Percentiles rank a stretch among this genome's conserved stretches.
These are phyloP conservation scores for Elmis aenea DNA, from an alignment of 2,888 invertebrate species.

Conservation along the genomic window DNA sequence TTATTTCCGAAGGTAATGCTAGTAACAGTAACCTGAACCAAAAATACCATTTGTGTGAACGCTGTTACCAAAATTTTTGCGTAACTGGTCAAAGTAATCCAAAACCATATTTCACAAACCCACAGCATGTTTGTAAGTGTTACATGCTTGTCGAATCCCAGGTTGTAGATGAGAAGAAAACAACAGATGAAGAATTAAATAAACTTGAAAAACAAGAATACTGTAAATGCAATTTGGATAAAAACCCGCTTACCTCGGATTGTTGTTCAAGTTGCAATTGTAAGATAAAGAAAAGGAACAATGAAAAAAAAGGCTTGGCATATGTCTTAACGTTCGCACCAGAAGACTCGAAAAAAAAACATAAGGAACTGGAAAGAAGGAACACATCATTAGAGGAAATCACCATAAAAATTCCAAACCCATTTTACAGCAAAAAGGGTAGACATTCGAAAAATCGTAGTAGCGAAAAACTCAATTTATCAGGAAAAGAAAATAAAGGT, in stretches of 20 bases:
- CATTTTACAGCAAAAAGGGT: slow-evolving; percentile 20
- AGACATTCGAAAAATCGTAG: slow-evolving; percentile 8
- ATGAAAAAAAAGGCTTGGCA: slow-evolving; percentile 18
- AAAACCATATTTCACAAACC: slow-evolving; percentile 14
- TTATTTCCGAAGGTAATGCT: no score
- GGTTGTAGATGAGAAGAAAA: slow-evolving; percentile 16
- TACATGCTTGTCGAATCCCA: slow-evolving; percentile 4
- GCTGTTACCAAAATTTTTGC: no score
- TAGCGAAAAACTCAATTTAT: slow-evolving; percentile 17
- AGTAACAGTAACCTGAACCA: no score
- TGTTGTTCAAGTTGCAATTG: slow-evolving; percentile 14
- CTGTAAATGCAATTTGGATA: slow-evolving; percentile 24
- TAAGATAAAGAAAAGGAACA: slow-evolving; percentile 8
- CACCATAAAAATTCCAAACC: slow-evolving; percentile 30
- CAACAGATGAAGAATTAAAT: slow-evolving; percentile 43
- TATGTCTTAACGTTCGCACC: slow-evolving; percentile 21
- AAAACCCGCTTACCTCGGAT: slow-evolving; percentile 1
- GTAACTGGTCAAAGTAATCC: no score
- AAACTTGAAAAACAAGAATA: slow-evolving; percentile 32
- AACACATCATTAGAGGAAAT: slow-evolving; percentile 30
- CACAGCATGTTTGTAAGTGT: slow-evolving; percentile 25
- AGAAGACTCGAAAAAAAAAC: slow-evolving; percentile 18
- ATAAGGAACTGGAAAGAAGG: no score
- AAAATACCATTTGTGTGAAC: slow-evolving; percentile 20
- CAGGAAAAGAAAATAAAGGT: slow-evolving; percentile 18